Percentiles rank a stretch among this genome's conserved stretches.
These are phyloP conservation scores for Drosophila percnosoma DNA, from an alignment of 2,888 invertebrate species.

Conservation along the genomic window DNA sequence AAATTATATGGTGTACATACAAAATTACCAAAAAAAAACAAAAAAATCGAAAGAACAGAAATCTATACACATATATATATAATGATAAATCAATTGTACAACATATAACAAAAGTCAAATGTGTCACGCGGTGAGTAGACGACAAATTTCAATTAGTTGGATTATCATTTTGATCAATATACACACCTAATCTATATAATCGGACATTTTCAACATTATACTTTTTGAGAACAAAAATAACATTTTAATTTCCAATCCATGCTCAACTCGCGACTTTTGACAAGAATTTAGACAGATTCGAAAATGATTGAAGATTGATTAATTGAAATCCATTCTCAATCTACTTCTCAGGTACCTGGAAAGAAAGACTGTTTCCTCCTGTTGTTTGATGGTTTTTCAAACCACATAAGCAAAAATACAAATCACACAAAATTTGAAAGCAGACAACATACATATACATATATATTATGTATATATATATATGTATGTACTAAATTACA, in stretches of 20 bases:
- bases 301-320: neutral
- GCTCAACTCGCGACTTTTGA: neutral
- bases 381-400: constrained; percentile 85
- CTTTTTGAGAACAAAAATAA: neutral
- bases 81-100: constrained; percentile 66
- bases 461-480: constrained; percentile 6
- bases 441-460: constrained; percentile 15
- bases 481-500: constrained; percentile 39
- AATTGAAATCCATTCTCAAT: constrained; percentile 49
- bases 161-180: neutral
- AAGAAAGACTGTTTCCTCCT: constrained; percentile 85
- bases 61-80: neutral
- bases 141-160: constrained; percentile 10
- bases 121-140: constrained; percentile 85
- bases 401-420: constrained; percentile 76
- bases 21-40: constrained; percentile 21
- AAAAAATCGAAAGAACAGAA: constrained; percentile 25
- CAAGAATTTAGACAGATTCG: neutral
- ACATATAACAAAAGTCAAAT: constrained; percentile 79
- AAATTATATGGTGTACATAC: constrained; percentile 67
- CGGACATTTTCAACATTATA: neutral
- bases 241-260: neutral
- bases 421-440: constrained; percentile 29
- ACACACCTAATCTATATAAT: neutral
- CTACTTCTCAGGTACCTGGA: constrained; percentile 84